A percentile compares a stretch with the other conserved stretches of the same genome.
phyloP scores from a whole-genome alignment of 2,797 vertebrate species.

The Pitangus sulphuratus region DNA sequence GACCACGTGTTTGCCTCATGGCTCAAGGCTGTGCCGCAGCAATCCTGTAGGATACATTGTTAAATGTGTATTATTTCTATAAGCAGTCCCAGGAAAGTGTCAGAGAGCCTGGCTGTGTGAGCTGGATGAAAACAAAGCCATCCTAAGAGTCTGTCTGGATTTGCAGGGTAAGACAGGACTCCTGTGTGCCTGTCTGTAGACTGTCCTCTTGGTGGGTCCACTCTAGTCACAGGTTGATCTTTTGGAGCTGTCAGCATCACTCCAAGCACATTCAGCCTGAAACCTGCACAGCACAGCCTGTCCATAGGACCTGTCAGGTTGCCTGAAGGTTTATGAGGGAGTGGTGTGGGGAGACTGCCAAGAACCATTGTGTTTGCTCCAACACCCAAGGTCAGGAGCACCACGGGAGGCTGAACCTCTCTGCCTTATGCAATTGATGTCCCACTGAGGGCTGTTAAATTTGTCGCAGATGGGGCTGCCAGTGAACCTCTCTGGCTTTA shows the following conservation, averaged over 20 bases:
- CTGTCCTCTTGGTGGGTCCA: background rate
- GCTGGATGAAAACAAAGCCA: background rate
- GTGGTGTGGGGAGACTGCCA: background rate
- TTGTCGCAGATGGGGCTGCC: background rate
- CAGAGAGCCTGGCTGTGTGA: background rate
- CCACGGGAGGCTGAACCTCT: background rate
- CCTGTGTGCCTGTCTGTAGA: accelerated
- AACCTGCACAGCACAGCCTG: background rate
- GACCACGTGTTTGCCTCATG: background rate
- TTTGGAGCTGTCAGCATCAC: background rate
- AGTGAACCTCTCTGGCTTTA: background rate
- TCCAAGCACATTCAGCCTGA: background rate
- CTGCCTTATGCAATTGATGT: background rate
- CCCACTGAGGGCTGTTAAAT: background rate
- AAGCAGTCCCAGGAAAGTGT: background rate
- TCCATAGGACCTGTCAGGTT: background rate
- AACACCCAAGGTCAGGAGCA: background rate
- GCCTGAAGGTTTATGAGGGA: background rate
- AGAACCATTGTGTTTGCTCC: background rate
- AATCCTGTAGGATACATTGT: background rate
- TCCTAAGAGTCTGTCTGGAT: background rate
- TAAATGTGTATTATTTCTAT: background rate
- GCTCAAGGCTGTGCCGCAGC: background rate
- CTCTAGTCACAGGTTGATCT: background rate
- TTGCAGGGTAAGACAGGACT: background rate